Percentiles rank a stretch among this genome's conserved stretches.
Evolutionary conservation across 2,113 vertebrate genomes (phyloP).

Genomic region (Syngnathus typhle): DNA sequence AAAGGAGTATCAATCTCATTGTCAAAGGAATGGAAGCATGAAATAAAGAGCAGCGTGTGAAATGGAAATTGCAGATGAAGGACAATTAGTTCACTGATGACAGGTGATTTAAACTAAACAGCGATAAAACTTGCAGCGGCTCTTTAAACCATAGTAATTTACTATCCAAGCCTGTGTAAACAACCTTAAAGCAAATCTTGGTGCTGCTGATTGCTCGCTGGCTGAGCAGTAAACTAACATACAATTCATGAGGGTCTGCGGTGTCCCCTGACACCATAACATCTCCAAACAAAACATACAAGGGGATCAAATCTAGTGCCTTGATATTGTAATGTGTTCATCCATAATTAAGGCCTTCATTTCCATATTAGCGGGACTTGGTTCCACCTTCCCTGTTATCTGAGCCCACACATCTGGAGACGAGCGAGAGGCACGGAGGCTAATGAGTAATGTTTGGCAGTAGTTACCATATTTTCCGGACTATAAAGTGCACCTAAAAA

Average conservation of each 20-base stretch:
- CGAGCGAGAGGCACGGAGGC: constrained; percentile 40
- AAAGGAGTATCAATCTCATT: neutral
- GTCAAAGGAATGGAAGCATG: neutral
- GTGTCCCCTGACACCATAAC: constrained; percentile 30
- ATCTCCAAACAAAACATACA: constrained; percentile 41
- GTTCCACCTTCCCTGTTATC: constrained; percentile 51
- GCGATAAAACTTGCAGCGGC: neutral
- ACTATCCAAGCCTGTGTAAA: neutral
- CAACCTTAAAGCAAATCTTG: constrained; percentile 3
- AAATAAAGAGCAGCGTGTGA: neutral
- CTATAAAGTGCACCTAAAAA: too few species aligned
- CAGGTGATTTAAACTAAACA: constrained; percentile 6
- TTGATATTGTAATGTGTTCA: constrained; percentile 63
- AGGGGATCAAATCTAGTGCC: constrained; percentile 42
- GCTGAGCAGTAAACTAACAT: constrained; percentile 24
- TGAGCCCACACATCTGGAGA: constrained; percentile 30
- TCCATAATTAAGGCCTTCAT: constrained; percentile 68
- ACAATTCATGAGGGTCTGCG: constrained; percentile 21
- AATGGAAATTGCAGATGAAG: neutral
- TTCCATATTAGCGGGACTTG: constrained; percentile 57
- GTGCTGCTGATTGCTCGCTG: neutral
- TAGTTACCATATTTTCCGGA: neutral
- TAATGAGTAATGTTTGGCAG: constrained; percentile 48
- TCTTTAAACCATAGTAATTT: neutral
- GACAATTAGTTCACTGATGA: neutral